Base-by-base conservation (phyloP, 2,888 invertebrate species). In the Aleiodes leptofemur region DNA sequence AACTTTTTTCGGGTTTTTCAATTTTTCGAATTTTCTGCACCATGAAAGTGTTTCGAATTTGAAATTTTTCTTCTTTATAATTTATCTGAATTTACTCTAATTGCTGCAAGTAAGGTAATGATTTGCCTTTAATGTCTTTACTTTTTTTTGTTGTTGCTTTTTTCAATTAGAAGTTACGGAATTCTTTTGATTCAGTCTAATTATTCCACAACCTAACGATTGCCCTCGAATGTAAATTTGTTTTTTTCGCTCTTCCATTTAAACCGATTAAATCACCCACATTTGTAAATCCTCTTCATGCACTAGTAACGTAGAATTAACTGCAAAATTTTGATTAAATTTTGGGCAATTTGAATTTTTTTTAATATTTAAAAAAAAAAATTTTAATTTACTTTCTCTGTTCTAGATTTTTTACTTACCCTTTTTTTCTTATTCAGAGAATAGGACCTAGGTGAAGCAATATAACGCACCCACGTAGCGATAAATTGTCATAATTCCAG, bases 191-290 rank as follows among this genome's bases (percentile, higher is more conserved):
- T 34, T 31, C 59, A 59, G 3, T 34, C 34, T 59, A 64, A 64
- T 64, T 64, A 23, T n/a, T 64, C 64, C 9, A 64, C 11, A 9
- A 16, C 48, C 64, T 64, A 16, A 43, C 43, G 43, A 59, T 59
- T 48, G 68, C 48, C 68, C 68, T 43, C 23, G 51, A 69, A 69
- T 69, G 68, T 51, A 61, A 72, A 72, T 61, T 34, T 43, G 14
- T n/a, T 53, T 64, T 16, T 61, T 69, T 5, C 72, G 9, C 51
- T 23, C 23, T 59, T 14, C 14, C 34, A 50, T 48, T 64, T 64
- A 64, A 43, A 64, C 48, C 64, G 23, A 48, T 14, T 64, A 48
- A 64, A 29, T 64, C 48, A 11, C 64, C 64, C 43, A 48, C 64
- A 34, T 43, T 64, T 14, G 23, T 48, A 48, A 43, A 64, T 64